Conservation (phyloP, 2,113 vertebrate genomes). For the Trogon melanurus region DNA sequence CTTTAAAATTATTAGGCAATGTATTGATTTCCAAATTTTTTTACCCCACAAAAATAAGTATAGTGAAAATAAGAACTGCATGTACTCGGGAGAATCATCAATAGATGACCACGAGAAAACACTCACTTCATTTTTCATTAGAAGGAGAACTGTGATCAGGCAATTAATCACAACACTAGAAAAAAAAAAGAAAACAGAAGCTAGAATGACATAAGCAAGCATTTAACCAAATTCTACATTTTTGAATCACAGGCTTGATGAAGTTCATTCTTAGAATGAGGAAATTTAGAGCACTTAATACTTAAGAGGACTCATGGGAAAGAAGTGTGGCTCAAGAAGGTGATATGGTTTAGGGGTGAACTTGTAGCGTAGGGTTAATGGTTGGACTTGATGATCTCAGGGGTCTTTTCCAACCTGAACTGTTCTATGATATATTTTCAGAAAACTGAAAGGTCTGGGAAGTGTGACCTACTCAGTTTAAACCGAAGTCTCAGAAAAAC, state of each 20-base stretch:
- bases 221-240: background rate
- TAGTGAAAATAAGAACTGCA: background rate
- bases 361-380: too few species aligned
- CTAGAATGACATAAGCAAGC: background rate
- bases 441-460: background rate
- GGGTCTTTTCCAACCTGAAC: too few species aligned
- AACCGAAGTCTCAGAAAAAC: background rate
- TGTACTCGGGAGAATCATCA: background rate
- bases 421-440: background rate
- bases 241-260: background rate
- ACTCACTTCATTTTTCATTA: background rate
- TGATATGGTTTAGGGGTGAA: too few species aligned
- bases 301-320: background rate
- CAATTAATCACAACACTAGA: background rate
- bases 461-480: background rate
- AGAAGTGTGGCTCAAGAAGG: background rate
- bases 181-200: background rate
- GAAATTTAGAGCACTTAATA: background rate
- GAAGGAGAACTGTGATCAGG: background rate
- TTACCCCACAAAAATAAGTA: background rate
- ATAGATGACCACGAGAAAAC: background rate
- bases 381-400: too few species aligned
- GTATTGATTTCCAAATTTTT: background rate
- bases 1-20: background rate
- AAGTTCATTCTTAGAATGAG: background rate